Evolutionary conservation across 2,113 vertebrate species (phyloP), one percentile per base, ranked within the genome.

Genomic region (Sphaerodactylus townsendi): DNA sequence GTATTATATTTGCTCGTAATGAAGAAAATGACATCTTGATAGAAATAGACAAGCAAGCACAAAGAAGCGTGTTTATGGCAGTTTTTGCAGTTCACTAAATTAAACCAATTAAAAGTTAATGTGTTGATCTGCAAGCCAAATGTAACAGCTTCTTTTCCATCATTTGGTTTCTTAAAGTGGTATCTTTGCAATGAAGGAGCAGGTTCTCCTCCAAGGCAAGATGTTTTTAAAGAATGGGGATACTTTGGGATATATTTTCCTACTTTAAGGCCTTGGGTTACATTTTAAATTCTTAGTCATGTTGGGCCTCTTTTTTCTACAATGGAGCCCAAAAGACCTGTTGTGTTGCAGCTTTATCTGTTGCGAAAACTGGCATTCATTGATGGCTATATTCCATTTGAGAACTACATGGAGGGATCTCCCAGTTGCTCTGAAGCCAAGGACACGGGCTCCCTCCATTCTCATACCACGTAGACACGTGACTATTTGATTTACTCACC

Each of bases 11-110:
- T 25, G 6, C n/a, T 77, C 66, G 50, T 73, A 85, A 91, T 73
- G 14, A 44, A 87, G 84, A 89, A 79, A 66, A 23, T 74, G 76
- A 59, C 14, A 85, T 17, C 81, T 87, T 76, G 80, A 66, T 82
- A 56, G 25, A 64, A 84, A n/a, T n/a, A n/a, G 87, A 77, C 35
- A 71, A 78, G 50, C 88, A 19, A 81, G 25, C 10, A 68, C 17
- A 17, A 56, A n/a, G n/a, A n/a, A 59, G 59, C 87, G 64, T 81
- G 21, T 88, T 88, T 78, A 79, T 13, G 85, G 14, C 69, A 66
- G 80, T 56, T 62, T 30, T 83, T 17, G 21, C 6, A 72, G 35
- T 71, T 77, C 44, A 72, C 10, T 64, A 62, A 87, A 46, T 77
- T 33, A 56, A 88, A 68, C 15, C 77, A 88, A 85, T 85, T 86